Conservation (phyloP, 2,797 vertebrate species). For the Cetoscarus ocellatus region DNA sequence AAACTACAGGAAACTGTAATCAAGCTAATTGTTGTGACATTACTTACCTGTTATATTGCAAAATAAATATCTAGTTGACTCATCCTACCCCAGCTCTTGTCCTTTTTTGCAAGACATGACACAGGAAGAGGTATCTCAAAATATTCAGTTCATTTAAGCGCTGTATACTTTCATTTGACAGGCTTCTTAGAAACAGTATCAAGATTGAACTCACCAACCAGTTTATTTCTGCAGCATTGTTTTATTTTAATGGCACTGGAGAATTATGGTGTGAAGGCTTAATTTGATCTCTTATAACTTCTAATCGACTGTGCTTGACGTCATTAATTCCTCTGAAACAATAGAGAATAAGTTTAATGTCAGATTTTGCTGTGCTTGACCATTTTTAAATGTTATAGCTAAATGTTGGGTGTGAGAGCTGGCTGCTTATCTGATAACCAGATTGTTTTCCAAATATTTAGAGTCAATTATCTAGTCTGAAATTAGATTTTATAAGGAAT, state of each 20-base stretch:
- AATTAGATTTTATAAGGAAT: conserved; percentile 63
- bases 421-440: conserved; percentile 26
- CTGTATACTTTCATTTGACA: too few relatives aligned
- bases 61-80: too few relatives aligned
- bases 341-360: conserved; percentile 47
- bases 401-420: conserved; percentile 39
- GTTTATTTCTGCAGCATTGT: conserved; percentile 9
- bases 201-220: background rate
- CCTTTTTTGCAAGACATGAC: too few relatives aligned
- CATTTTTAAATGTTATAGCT: conserved; percentile 12
- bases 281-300: conserved; percentile 28
- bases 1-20: too few relatives aligned
- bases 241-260: conserved; percentile 12
- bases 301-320: conserved; percentile 44
- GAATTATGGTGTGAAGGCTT: conserved; percentile 40
- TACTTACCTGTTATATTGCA: too few relatives aligned
- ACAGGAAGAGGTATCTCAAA: too few relatives aligned
- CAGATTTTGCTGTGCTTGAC: conserved; percentile 29
- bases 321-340: conserved; percentile 50
- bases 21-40: too few relatives aligned
- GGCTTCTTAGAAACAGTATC: too few relatives aligned
- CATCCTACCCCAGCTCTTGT: too few relatives aligned
- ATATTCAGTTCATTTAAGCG: too few relatives aligned
- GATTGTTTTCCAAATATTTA: conserved; percentile 56
- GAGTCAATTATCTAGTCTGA: conserved; percentile 57